A percentile compares a stretch with the other conserved stretches of the same genome.
Evolutionary conservation across 53 echinoderm and acorn worm species (phyloP).

Genomic region (Apostichopus leukothele): DNA sequence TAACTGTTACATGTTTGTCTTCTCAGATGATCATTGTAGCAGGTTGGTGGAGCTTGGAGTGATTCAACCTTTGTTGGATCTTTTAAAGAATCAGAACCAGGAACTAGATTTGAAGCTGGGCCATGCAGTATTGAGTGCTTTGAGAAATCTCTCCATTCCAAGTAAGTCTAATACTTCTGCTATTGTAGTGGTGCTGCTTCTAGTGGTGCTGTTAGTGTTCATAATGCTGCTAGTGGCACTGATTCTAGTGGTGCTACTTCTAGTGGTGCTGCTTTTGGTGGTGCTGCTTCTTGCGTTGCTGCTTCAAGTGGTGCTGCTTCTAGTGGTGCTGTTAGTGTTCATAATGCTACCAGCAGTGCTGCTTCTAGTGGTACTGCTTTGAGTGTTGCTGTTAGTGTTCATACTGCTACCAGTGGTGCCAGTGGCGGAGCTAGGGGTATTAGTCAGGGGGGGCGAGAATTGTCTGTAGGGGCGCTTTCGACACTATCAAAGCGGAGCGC

Average conservation of each 20-base stretch:
- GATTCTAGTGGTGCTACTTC: too few species aligned
- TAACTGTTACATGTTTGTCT: neutral
- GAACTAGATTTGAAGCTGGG: conserved; percentile 80
- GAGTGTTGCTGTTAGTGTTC: too few species aligned
- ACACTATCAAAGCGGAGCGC: too few species aligned
- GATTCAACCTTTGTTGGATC: conserved; percentile 55
- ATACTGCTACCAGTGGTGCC: too few species aligned
- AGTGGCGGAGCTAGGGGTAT: too few species aligned
- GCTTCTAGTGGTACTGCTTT: too few species aligned
- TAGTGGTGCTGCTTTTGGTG: too few species aligned
- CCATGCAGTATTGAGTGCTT: conserved; percentile 89
- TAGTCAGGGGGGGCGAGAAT: too few species aligned
- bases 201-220: neutral
- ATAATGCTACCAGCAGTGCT: neutral
- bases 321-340: neutral
- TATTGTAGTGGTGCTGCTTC: neutral
- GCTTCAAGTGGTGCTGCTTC: neutral
- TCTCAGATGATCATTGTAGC: conserved; percentile 82
- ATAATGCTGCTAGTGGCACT: neutral
- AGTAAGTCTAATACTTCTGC: conserved; percentile 55
- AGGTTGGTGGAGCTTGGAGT: conserved; percentile 77
- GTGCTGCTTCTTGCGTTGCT: too few species aligned
- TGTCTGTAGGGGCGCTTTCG: too few species aligned
- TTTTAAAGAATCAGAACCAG: conserved; percentile 58
- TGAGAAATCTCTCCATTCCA: conserved; percentile 97